Percentiles rank a stretch among this genome's conserved stretches.
These are phyloP conservation scores for Epinotia brunnichana DNA, from an alignment of 2,888 invertebrate genomes.

Conservation along the genomic window DNA sequence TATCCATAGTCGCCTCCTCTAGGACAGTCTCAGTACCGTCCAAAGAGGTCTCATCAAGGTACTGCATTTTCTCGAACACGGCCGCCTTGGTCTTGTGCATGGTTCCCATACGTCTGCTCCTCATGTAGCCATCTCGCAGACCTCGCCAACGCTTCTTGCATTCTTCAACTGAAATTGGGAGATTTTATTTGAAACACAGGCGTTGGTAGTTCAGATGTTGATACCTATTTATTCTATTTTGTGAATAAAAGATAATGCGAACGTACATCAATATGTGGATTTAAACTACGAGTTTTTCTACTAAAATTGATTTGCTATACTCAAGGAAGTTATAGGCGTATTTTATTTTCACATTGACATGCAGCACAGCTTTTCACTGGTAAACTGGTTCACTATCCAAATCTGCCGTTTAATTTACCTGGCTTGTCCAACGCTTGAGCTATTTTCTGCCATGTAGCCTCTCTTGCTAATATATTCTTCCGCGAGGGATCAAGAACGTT, in stretches of 20 bases:
- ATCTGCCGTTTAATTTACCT: slow-evolving; percentile 59
- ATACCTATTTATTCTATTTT: not conserved
- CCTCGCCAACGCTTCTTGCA: slow-evolving; percentile 84
- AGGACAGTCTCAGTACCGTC: slow-evolving; percentile 53
- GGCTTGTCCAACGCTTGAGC: slow-evolving; percentile 70
- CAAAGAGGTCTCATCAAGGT: slow-evolving; percentile 59
- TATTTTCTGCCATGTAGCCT: slow-evolving; percentile 76
- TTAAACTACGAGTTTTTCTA: not conserved
- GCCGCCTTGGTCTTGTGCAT: slow-evolving; percentile 68
- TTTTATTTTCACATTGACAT: slow-evolving; percentile 53
- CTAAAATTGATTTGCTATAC: not conserved
- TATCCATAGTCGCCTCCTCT: slow-evolving; percentile 41
- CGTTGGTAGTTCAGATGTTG: not conserved
- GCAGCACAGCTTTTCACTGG: slow-evolving; percentile 56
- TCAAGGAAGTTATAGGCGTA: slow-evolving; percentile 22
- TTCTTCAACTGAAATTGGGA: slow-evolving; percentile 76
- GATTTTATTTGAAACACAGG: not conserved
- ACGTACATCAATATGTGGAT: not conserved
- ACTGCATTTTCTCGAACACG: slow-evolving; percentile 72
- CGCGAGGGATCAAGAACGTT: slow-evolving; percentile 71
- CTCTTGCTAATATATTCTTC: slow-evolving; percentile 73
- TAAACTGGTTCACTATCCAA: slow-evolving; percentile 44
- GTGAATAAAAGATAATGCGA: not conserved
- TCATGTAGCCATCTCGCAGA: slow-evolving; percentile 80
- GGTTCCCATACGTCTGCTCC: slow-evolving; percentile 73